Evolutionary conservation across 2,113 vertebrate species (phyloP).

Genomic region (Gymnogyps californianus): DNA sequence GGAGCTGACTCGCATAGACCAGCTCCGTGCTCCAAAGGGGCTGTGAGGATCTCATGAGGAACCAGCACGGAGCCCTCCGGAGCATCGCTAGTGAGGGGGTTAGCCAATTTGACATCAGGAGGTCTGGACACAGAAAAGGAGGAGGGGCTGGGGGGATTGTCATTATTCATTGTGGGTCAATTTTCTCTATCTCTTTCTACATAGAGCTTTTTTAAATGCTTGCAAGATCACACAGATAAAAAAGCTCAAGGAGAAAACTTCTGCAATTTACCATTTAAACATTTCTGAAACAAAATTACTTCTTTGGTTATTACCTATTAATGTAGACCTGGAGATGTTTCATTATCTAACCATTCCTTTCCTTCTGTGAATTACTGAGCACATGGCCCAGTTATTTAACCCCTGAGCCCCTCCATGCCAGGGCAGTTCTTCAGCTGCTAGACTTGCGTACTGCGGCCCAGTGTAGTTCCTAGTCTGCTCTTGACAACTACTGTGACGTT

Average conservation of each 20-base stretch:
- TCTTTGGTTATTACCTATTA: background rate
- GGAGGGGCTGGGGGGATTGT: background rate
- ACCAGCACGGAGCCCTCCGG: background rate
- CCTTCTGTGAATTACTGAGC: background rate
- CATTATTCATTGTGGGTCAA: background rate
- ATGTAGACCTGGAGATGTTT: background rate
- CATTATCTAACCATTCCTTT: background rate
- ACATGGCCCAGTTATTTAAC: background rate
- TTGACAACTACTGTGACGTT: background rate
- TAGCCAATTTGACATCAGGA: background rate
- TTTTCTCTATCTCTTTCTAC: background rate
- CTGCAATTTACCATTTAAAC: background rate
- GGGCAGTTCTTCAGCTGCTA: background rate
- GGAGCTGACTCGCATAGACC: fast-evolving
- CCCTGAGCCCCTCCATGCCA: too few relatives aligned
- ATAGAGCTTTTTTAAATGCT: background rate
- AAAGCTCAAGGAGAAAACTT: background rate
- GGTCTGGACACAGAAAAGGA: background rate
- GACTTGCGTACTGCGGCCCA: background rate
- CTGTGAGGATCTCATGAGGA: background rate
- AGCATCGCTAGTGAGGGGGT: background rate
- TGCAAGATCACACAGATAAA: background rate
- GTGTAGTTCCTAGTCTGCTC: background rate
- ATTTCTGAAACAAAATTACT: background rate
- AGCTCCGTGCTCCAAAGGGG: background rate